Base-by-base conservation (phyloP, 1,140 invertebrate species). In the Trichoplusia ni region DNA sequence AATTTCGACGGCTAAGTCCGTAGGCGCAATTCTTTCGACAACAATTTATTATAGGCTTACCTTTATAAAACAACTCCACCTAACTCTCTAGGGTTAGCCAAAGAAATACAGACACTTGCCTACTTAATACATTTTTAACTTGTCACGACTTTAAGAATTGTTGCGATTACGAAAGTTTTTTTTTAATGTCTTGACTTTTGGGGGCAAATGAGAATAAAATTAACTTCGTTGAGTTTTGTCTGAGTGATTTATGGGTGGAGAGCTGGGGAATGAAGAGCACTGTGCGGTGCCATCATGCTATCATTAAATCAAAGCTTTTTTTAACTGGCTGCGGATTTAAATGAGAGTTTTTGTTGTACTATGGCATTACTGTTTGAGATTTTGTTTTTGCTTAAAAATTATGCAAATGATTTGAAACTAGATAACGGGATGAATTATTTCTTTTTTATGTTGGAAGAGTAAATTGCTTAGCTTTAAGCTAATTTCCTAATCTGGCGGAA, bases 211-310 rank as follows among this genome's bases (percentile, higher is more conserved):
- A 53, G 31, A 53, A 13, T 18, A 53, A 53, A 53, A 37, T 53
- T 49, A 49, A 31, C 27, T 49, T 53, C 0, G 31, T 21, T 18
- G 31, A 53, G 31, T 53, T 53, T 31, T 49, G 13, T 49, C 27
- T 23, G 49, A 37, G 31, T 53, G 49, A 53, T 53, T 53, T 53
- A 53, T 53, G 49, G 23, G 37, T 35, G n/a, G 49, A 11, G 9
- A 6, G 18, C 18, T 37, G n/a, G 18, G 49, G 31, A 18, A 13
- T 8, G 18, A 33, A 7, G 31, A 37, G 18, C 31, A 37, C 49
- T 23, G 33, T 11, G 31, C 31, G 18, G 23, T 13, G 33, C 7
- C 11, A 23, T 53, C 18, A 53, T 37, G 31, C 4, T 53, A 37
- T 18, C 31, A 53, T 53, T 53, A 53, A 19, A 53, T 35, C 46